Percentiles rank a stretch among this genome's conserved stretches.
Evolutionary conservation across 2,888 invertebrate species (phyloP).

Genomic region (Tethea ocularis): DNA sequence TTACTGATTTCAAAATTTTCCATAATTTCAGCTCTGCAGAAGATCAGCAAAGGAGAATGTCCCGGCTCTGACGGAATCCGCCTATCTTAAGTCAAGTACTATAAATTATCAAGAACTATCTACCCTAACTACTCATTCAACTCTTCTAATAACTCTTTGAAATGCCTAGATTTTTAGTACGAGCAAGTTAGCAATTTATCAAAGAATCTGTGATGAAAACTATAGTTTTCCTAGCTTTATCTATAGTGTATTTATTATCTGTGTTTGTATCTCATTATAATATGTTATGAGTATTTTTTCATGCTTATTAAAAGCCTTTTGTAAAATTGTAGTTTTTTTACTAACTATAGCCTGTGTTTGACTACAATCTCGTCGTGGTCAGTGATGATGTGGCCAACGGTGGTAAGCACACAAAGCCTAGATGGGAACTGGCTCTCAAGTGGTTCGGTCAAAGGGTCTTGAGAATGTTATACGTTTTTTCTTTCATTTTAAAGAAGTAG

Average conservation of each 20-base stretch:
- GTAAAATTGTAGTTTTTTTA: neutral
- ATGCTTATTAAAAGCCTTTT: neutral
- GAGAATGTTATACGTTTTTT: too few relatives aligned
- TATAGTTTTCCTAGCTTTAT: slow-evolving; percentile 20
- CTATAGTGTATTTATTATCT: slow-evolving; percentile 10
- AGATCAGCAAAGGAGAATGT: slow-evolving; percentile 86
- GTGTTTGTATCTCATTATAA: slow-evolving; percentile 16
- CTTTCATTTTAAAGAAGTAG: too few relatives aligned
- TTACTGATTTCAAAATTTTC: too few relatives aligned
- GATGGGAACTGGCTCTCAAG: too few relatives aligned
- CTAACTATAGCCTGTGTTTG: too few relatives aligned
- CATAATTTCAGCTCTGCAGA: slow-evolving; percentile 78
- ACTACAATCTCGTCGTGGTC: too few relatives aligned
- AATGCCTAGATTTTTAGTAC: slow-evolving; percentile 7
- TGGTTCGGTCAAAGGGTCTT: too few relatives aligned
- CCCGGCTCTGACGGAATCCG: slow-evolving; percentile 85
- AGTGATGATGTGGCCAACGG: too few relatives aligned
- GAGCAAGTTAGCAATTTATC: slow-evolving; percentile 32
- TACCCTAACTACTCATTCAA: neutral
- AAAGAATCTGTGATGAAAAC: slow-evolving; percentile 58
- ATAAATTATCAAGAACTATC: slow-evolving; percentile 4
- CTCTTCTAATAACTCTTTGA: neutral
- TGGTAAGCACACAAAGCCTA: too few relatives aligned
- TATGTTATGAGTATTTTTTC: neutral
- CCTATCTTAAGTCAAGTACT: slow-evolving; percentile 73